phyloP scores from a whole-genome alignment of 2,113 vertebrate genomes.

The Cichladusa arquata region DNA sequence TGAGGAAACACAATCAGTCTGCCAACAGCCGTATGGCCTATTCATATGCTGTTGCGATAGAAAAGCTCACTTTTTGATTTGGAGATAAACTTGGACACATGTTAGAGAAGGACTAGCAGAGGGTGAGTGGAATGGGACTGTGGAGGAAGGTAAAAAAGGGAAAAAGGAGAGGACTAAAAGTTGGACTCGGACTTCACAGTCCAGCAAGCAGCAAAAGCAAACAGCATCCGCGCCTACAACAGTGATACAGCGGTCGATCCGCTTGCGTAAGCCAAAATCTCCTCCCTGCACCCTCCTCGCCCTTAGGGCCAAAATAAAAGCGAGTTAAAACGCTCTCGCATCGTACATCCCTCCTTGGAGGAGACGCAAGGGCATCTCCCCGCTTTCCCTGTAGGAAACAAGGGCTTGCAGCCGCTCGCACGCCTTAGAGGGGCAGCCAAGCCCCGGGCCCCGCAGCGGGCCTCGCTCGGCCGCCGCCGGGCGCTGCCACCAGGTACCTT shows the following conservation, averaged over 20 bases:
- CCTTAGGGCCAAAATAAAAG: background rate
- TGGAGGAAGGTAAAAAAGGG: background rate
- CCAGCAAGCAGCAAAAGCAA: background rate
- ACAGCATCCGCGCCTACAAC: background rate
- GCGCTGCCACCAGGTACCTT: background rate
- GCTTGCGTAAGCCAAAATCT: slow-evolving; percentile 2
- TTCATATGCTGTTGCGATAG: background rate
- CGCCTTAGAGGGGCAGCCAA: background rate
- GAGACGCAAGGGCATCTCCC: background rate
- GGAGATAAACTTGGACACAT: background rate
- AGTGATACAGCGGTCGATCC: background rate
- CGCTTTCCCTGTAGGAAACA: fast-evolving
- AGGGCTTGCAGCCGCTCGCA: background rate
- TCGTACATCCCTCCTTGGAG: background rate
- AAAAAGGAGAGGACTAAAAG: background rate
- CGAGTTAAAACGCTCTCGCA: background rate
- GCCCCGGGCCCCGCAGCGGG: background rate
- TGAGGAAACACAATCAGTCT: background rate
- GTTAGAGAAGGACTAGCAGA: background rate
- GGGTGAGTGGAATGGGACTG: background rate
- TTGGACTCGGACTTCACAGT: background rate
- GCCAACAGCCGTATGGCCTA: background rate
- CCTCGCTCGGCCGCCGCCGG: background rate
- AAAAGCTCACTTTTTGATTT: background rate
- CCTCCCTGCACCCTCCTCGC: slow-evolving; percentile 29